Conservation (phyloP, 1,140 invertebrate species). For the Caenorhabditis brenneri region DNA sequence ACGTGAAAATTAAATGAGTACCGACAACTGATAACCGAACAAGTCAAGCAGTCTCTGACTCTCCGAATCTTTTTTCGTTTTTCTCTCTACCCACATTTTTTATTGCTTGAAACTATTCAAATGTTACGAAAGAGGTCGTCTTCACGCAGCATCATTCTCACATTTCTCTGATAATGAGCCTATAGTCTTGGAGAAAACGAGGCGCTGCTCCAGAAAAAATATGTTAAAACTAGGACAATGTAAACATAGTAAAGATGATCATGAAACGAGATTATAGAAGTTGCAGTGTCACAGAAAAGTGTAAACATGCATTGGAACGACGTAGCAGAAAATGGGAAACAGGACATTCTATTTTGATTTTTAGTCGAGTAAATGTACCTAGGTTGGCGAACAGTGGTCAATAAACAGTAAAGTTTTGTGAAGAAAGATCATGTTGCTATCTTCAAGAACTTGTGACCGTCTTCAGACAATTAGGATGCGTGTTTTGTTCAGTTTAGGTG, state of each 20-base stretch:
- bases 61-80: neutral
- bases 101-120: neutral
- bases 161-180: neutral
- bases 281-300: neutral
- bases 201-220: neutral
- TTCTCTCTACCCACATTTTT: neutral
- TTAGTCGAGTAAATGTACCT: neutral
- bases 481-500: neutral
- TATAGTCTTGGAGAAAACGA: neutral
- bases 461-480: too few species aligned
- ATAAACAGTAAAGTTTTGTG: neutral
- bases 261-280: neutral
- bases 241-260: neutral
- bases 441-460: neutral
- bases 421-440: neutral
- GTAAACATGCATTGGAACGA: neutral
- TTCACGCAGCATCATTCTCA: neutral
- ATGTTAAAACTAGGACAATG: neutral
- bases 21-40: neutral
- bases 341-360: neutral
- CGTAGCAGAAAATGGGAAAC: neutral
- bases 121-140: neutral
- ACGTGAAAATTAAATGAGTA: neutral
- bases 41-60: neutral
- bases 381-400: neutral